Conservation (phyloP, 1,140 invertebrate genomes). For the Aphis craccivora region DNA sequence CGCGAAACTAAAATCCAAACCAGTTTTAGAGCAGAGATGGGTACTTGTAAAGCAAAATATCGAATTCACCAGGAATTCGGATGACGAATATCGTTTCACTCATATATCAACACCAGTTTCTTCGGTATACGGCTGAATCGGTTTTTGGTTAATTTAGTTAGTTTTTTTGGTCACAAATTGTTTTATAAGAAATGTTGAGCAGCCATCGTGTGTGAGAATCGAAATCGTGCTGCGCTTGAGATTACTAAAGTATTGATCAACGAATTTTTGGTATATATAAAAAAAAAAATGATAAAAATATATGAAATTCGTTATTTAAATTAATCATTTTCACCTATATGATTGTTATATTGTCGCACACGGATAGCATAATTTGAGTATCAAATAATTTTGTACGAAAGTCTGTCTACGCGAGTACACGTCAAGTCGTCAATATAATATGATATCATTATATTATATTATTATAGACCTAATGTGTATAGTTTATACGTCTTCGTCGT, state of each 20-base stretch:
- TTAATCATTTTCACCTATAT: not conserved
- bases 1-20: not conserved
- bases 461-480: not conserved
- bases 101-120: not conserved
- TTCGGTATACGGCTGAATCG: not conserved
- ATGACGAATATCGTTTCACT: conserved; percentile 1
- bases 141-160: not conserved
- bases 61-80: not conserved
- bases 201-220: not conserved
- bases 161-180: not conserved
- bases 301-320: not conserved
- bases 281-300: not conserved
- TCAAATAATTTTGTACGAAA: not conserved
- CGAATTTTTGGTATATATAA: no score
- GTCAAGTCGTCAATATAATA: not conserved
- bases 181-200: not conserved
- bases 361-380: not conserved
- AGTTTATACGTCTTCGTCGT: not conserved
- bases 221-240: not conserved
- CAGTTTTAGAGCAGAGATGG: not conserved
- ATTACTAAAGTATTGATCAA: not conserved
- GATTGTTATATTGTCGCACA: not conserved
- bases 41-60: not conserved
- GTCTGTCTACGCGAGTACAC: not conserved
- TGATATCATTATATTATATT: not conserved